Percentiles rank a stretch among this genome's conserved stretches.
phyloP scores from a whole-genome alignment of 2,888 invertebrate species.

The Tuberolachnus salignus region DNA sequence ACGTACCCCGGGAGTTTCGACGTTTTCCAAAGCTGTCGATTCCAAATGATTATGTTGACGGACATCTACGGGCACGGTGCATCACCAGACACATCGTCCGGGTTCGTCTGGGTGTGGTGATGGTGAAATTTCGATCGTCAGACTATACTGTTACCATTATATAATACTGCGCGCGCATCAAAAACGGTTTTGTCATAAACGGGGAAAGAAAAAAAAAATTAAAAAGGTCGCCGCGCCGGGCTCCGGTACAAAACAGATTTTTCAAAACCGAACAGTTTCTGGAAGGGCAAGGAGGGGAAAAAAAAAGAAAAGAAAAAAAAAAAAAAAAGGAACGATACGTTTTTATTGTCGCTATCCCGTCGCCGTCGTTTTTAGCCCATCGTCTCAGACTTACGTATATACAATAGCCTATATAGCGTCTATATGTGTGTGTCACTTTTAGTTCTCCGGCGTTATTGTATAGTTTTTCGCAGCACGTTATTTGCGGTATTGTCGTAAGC shows the following conservation, averaged over 20 bases:
- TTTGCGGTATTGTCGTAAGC: too few relatives aligned
- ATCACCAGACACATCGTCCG: too few relatives aligned
- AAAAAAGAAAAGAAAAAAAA: too few relatives aligned
- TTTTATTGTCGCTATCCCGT: slow-evolving; percentile 25
- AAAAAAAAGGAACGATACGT: slow-evolving; percentile 19
- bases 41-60: too few relatives aligned
- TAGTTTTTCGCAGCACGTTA: not conserved
- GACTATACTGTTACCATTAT: not conserved
- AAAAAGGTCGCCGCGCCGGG: too few relatives aligned
- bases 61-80: too few relatives aligned
- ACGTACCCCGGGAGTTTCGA: not conserved
- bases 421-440: not conserved
- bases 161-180: not conserved
- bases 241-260: slow-evolving; percentile 27
- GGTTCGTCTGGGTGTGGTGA: too few relatives aligned
- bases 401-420: slow-evolving; percentile 26
- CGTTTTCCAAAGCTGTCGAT: too few relatives aligned
- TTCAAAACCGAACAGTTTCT: not conserved
- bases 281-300: too few relatives aligned
- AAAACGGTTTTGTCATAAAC: too few relatives aligned
- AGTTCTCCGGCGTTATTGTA: not conserved
- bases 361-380: slow-evolving; percentile 23
- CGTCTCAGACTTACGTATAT: not conserved
- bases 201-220: too few relatives aligned
- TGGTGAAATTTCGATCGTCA: too few relatives aligned